Evolutionary conservation across 2,888 invertebrate species (phyloP), one percentile per base, ranked within the genome.

Genomic region (Sinohyriopsis cumingii): DNA sequence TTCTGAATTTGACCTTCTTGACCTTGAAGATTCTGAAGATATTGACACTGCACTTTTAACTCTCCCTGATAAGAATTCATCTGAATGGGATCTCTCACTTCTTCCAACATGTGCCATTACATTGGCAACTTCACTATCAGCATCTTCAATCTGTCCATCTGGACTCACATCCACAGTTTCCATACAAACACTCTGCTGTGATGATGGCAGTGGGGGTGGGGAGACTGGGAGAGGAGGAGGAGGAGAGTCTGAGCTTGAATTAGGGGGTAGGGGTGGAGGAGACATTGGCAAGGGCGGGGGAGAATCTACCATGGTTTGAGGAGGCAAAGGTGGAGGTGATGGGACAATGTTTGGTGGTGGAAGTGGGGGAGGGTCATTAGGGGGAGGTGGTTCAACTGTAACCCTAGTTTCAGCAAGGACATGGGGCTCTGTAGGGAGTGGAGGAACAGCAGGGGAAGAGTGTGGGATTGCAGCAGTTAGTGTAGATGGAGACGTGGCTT

Each of bases 261-360:
- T 19, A n/a, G 55, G 63, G 9, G 55, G 33, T 22, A 63, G 22
- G 20, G 68, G 62, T 62, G 62, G 33, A 7, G 57, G 65, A 6
- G 60, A 24, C 67, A 45, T 63, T 28, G 65, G 28, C 5, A 72
- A 67, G 33, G 75, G 75, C 22, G 72, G 77, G 20, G 76, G 77
- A 22, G 71, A 63, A 33, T 65, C 66, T 1, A 65, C 61, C 24
- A 54, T 33, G 12, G 55, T 25, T 3, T 61, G 68, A n/a, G 76
- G 75, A 54, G 76, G 76, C 18, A 72, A 68, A 33, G 76, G 75
- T 33, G 33, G 55, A 64, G 55, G 25, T 55, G 64, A 55, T 18
- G 55, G 18, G 25, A 56, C 18, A 55, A 20, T 20, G 56, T 20
- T 18, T 25, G 25, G 22, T 55, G 56, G 24, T 22, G 28, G 55